Evolutionary conservation across 2,797 vertebrate genomes (phyloP).

Genomic region (Gymnothorax reevesii): DNA sequence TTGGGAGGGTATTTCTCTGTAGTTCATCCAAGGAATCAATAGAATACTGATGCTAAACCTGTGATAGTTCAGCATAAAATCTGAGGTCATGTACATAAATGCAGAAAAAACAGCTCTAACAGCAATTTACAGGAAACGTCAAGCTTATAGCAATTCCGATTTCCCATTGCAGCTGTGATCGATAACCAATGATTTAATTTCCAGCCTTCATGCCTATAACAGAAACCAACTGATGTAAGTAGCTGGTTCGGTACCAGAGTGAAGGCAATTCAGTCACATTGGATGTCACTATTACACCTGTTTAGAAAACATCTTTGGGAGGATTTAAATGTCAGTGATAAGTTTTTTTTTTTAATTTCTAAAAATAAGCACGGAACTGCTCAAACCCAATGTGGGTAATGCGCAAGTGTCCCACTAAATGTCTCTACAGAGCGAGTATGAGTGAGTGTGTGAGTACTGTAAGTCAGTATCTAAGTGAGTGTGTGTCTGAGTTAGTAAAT

Average conservation of each 20-base stretch:
- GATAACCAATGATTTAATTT: background rate
- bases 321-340: background rate
- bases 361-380: too few relatives aligned
- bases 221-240: background rate
- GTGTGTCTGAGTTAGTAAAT: too few relatives aligned
- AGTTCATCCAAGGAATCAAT: background rate
- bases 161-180: background rate
- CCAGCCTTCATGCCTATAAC: background rate
- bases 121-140: background rate
- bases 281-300: background rate
- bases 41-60: background rate
- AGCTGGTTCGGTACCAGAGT: background rate
- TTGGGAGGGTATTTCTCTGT: conserved; percentile 9
- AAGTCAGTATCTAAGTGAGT: too few relatives aligned
- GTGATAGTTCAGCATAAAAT: background rate
- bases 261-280: background rate
- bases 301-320: background rate
- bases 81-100: background rate
- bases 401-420: too few relatives aligned
- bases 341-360: too few relatives aligned
- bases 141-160: too few relatives aligned
- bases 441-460: too few relatives aligned
- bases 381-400: too few relatives aligned
- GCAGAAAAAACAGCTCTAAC: background rate
- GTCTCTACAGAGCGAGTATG: too few relatives aligned